Conservation (phyloP, 64 coral and sea anemone species). For the Stylophora pistillata region DNA sequence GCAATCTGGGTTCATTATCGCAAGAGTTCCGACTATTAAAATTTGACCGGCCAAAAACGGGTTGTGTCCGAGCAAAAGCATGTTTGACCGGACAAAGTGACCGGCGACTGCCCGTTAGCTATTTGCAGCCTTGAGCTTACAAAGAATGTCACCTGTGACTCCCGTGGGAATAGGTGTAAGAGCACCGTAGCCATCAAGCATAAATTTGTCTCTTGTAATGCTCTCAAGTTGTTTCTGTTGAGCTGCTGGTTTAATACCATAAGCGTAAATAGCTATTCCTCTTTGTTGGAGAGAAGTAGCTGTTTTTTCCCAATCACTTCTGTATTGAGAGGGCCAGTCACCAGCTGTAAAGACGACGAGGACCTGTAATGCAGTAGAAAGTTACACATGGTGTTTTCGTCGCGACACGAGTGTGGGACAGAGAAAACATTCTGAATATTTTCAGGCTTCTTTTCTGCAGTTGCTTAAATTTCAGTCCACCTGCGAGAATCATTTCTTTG, state of each 20-base stretch:
- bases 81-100: too few species aligned
- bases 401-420: not conserved
- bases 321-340: slow-evolving; percentile 4
- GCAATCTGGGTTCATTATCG: too few species aligned
- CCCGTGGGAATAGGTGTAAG: not conserved
- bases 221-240: not conserved
- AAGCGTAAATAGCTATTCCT: not conserved
- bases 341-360: slow-evolving; percentile 32
- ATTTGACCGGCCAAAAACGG: too few species aligned
- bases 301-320: not conserved
- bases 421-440: too few species aligned
- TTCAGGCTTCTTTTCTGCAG: too few species aligned
- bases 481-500: too few species aligned
- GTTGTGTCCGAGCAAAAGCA: too few species aligned
- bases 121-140: not conserved
- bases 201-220: not conserved
- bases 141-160: not conserved
- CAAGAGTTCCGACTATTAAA: too few species aligned
- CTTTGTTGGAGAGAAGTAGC: not conserved
- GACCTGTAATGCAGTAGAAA: not conserved
- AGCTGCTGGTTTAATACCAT: slow-evolving; percentile 18
- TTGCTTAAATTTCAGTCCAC: too few species aligned
- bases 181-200: not conserved
- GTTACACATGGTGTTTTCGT: too few species aligned
- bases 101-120: too few species aligned